Base-by-base conservation (phyloP, 2,113 vertebrate genomes). In the Suncus etruscus region DNA sequence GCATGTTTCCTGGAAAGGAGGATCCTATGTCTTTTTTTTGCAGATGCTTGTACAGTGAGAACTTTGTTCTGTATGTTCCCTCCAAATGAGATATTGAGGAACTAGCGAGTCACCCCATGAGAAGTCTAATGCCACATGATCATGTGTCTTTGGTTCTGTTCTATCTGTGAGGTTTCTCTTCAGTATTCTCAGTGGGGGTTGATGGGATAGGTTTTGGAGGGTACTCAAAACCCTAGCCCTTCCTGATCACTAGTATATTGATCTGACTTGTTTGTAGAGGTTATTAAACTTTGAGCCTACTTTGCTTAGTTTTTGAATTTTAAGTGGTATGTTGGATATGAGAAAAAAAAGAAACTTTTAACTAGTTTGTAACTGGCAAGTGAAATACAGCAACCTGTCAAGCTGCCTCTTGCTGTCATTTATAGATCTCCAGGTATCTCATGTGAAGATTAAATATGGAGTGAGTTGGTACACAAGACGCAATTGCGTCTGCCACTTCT, bases 401-500 rank as follows among this genome's bases (percentile, higher is more conserved):
- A 69, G 76, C 61, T 91, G 61, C 47, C 81, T 73, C 66, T 69
- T 94, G 89, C 32, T 87, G 70, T 93, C 91, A n/a, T 91, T 95
- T 93, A 84, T 86, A 91, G 87, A 61, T 63, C 83, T 81, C 89
- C 90, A 94, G 61, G 93, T 84, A 79, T 73, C 74, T 92, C 85
- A 75, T 65, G 12, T 8, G 1, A 77, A 94, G 86, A 94, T 90
- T 95, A 97, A 97, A 93, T 94, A 90, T 70, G 90, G 83, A 94
- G 86, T 73, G 86, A 94, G 75, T 87, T 85, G 94, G 88, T 91
- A 66, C 92, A 48, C 88, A 48, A 32, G 1, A 61, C 11, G 2
- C 90, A 25, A 86, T 72, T 45, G 70, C 69, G 96, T 97, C 95
- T 96, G 83, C 61, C 95, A 73, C 96, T 87, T 96, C 93, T 92